Conservation (phyloP, 2,113 vertebrate genomes). For the Piprites chloris region DNA sequence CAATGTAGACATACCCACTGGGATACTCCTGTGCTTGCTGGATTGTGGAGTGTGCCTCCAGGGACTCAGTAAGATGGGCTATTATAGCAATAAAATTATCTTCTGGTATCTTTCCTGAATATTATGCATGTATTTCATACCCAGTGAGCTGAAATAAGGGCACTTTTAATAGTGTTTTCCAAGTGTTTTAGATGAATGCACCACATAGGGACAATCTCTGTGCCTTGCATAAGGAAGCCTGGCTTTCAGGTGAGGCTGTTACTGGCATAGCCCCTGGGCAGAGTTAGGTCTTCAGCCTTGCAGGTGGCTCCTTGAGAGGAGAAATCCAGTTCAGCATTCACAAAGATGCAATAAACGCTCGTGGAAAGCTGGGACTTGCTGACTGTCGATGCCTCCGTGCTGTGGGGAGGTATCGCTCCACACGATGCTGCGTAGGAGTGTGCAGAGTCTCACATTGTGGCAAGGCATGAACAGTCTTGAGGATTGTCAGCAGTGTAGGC, state of each 20-base stretch:
- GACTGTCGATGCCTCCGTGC: rapidly evolving
- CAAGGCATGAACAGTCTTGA: background rate
- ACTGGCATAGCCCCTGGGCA: background rate
- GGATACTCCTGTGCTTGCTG: background rate
- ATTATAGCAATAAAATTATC: constrained; percentile 28
- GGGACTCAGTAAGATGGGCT: background rate
- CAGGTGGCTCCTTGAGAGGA: background rate
- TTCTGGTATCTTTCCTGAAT: background rate
- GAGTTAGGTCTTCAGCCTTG: background rate
- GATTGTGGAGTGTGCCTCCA: constrained; percentile 9
- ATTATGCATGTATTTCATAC: constrained; percentile 27
- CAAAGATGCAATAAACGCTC: background rate
- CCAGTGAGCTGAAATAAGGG: constrained; percentile 29
- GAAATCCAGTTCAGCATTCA: background rate
- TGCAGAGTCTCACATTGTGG: background rate
- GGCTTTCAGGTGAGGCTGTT: background rate
- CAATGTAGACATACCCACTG: background rate
- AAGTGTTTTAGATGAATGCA: background rate
- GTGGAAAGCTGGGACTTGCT: background rate
- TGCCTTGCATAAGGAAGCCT: background rate
- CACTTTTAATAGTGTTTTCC: background rate
- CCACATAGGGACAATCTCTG: background rate
- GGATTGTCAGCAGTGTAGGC: background rate
- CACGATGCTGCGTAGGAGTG: background rate
- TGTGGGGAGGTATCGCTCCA: background rate